Percentiles rank a stretch among this genome's conserved stretches.
These are phyloP conservation scores for cat (Felis catus) DNA, from an alignment of 2,113 vertebrate species.

Conservation along the genomic window DNA sequence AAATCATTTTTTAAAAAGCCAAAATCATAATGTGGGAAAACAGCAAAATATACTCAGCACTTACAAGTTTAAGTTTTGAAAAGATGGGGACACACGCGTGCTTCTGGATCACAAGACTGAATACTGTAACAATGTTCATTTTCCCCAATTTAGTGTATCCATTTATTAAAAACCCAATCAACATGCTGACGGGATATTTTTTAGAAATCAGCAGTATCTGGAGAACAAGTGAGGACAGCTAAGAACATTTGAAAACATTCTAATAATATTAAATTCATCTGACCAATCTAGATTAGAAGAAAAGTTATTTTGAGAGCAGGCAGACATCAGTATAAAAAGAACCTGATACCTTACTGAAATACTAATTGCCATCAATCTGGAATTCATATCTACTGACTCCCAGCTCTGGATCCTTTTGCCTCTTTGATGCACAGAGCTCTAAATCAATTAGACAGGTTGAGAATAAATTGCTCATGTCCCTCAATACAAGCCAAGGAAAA, in stretches of 20 bases:
- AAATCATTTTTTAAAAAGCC: background rate
- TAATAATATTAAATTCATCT: conserved; percentile 55
- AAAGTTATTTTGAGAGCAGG: conserved; percentile 67
- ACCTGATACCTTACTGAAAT: conserved; percentile 19
- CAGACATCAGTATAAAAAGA: conserved; percentile 42
- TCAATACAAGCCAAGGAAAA: background rate
- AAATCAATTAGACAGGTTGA: background rate
- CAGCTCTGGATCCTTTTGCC: conserved; percentile 9
- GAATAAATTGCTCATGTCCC: background rate
- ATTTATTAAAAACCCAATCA: conserved; percentile 43
- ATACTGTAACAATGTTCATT: background rate
- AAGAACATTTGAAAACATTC: conserved; percentile 57
- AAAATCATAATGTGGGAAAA: background rate
- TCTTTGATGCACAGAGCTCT: background rate
- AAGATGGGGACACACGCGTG: background rate
- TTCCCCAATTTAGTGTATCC: background rate
- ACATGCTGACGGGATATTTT: conserved; percentile 34
- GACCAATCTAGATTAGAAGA: conserved; percentile 55
- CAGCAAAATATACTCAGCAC: background rate
- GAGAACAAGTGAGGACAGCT: conserved; percentile 32
- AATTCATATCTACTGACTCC: conserved; percentile 10
- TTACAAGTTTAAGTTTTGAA: conserved; percentile 33
- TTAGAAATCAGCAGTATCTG: background rate
- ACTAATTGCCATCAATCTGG: conserved; percentile 39
- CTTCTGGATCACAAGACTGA: background rate